Evolutionary conservation across 2,797 vertebrate species (phyloP), one percentile per base, ranked within the genome.

Genomic region (Melanotaenia boesemani): DNA sequence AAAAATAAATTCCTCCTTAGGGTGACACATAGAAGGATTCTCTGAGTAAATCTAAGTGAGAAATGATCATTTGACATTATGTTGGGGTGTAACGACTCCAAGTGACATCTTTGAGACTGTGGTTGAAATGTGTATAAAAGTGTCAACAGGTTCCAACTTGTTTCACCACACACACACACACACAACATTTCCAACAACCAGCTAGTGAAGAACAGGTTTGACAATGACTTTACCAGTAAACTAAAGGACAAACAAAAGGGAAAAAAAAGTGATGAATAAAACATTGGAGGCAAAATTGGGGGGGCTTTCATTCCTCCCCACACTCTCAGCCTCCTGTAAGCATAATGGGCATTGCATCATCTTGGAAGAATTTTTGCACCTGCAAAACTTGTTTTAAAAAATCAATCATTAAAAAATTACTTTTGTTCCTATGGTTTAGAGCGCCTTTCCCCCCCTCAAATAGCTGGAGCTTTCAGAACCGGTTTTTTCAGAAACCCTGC

Each of bases 131-230:
- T 15, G 32, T 20, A 61, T 12, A 0, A 2, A 37, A 62, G 54
- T 37, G 70, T 37, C 36, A 55, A 71, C 84, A 77, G 77, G 89
- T 91, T 78, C 58, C 39, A 80, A 85, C 91, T 80, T 30, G 87
- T 84, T 81, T 68, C 57, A 58, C 26, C 37, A 55, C 10, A 11
- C 50, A 41, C 55, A 58, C 28, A 22, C 36, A 55, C 10, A 11
- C 50, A 41, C 55, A 58, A 28, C 20, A 24, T 63, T 81, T 74
- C 76, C 67, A 44, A 69, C 28, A 74, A 84, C n/a, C 63, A 12
- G 3, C 48, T 18, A 0, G 57, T 41, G 26, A 67, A 67, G 58
- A 84, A 88, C 81, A 59, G 72, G 85, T 78, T 60, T 67, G 67
- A 74, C 69, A 0, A 28, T 9, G 44, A 48, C 58, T 65, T 70